Base-by-base conservation (phyloP, 2,888 invertebrate genomes). In the Lepidochrysops patricia region DNA sequence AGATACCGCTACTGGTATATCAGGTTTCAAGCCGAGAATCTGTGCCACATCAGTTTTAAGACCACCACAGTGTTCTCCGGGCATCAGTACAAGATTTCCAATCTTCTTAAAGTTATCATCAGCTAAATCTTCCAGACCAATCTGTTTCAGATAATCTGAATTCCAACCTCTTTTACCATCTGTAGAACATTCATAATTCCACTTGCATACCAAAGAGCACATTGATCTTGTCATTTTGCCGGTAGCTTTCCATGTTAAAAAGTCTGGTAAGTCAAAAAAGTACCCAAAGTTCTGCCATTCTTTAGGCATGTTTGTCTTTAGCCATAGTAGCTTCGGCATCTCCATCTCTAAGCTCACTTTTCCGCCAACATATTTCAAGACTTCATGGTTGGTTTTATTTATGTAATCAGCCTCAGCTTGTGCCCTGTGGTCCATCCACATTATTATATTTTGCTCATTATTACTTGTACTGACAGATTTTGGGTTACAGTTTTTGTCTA, bases 321-420 rank as follows among this genome's bases (percentile, higher is more conserved):
- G 77, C 98, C 98, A 99, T 27, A 98, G 79, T 15, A 98, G 79
- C 87, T 98, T 99, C 0, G 98, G 98, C 62, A 95, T 94, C 90
- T 98, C 93, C 98, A 98, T 98, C 91, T 98, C 98, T n/a, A 97
- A 89, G 0, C 98, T 98, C 4, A 98, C 94, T 83, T 93, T 94
- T 0, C 97, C 97, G 1, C 98, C 98, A 2, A 97, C 96, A 84
- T 94, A 96, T 70, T 94, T 91, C 0, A 98, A 89, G 15, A 97
- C 91, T 2, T 92, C 84, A 83, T 97, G 96, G 6, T 92, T 87
- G 0, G 92, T 91, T 54, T 89, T 84, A 76, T 98, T 98, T 43
- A 98, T 98, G 32, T 89, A 82, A 56, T 93, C 91, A 0, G 98
- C 95, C 89, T 98, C 96, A 49, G 89, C 84, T 26, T 91, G 89